Conservation (phyloP, 2,797 vertebrate genomes). For the Mallotus villosus region DNA sequence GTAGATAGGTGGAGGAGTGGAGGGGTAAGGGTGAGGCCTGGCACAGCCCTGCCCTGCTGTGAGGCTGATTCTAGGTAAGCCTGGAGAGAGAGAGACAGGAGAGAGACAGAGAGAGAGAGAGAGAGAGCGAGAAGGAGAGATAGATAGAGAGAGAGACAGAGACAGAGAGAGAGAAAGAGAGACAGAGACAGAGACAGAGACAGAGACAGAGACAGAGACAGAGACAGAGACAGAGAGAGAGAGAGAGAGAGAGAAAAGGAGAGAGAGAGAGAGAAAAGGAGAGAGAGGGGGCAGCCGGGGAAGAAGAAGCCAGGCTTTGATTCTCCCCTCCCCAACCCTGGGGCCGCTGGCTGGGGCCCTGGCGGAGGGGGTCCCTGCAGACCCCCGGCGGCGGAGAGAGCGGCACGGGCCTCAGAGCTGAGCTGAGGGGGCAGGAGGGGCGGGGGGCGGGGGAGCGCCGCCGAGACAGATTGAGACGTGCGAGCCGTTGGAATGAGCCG, state of each 20-base stretch:
- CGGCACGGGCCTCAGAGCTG: conserved; percentile 10
- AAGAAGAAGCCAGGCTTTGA: conserved; percentile 66
- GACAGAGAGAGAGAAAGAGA: conserved; percentile 47
- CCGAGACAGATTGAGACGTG: conserved; percentile 70
- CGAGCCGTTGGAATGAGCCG: conserved; percentile 63
- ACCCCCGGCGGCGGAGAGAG: conserved; percentile 59
- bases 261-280: conserved; percentile 59
- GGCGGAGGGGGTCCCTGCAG: conserved; percentile 58
- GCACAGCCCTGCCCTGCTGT: conserved; percentile 67
- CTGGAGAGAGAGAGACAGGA: conserved; percentile 47
- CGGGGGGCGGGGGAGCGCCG: conserved; percentile 39
- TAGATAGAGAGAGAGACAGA: conserved; percentile 58
- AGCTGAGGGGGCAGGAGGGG: conserved; percentile 8
- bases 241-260: conserved; percentile 57
- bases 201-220: conserved; percentile 32
- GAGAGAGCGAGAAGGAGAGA: too few relatives aligned
- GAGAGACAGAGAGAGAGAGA: too few relatives aligned
- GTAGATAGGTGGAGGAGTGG: conserved; percentile 38
- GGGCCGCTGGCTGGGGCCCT: conserved; percentile 55
- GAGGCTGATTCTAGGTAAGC: conserved; percentile 78
- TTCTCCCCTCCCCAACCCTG: conserved; percentile 44
- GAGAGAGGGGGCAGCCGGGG: conserved; percentile 34
- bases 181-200: conserved; percentile 58
- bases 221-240: conserved; percentile 39
- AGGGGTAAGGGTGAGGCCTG: conserved; percentile 53